Evolutionary conservation across 2,797 vertebrate genomes (phyloP).

Genomic region (Coregonus sp.): DNA sequence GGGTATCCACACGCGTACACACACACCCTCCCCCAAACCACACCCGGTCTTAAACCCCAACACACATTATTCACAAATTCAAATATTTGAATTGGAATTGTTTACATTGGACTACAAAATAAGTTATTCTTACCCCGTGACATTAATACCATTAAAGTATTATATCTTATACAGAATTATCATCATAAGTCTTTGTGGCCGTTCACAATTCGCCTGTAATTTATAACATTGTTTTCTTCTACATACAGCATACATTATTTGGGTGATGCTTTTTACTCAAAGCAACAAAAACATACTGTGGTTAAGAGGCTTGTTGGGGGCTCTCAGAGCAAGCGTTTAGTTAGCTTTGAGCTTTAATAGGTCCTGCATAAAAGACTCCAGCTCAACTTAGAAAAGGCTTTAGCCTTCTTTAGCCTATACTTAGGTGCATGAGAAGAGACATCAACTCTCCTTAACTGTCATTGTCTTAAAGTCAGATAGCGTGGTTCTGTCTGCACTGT

Average conservation of each 20-base stretch:
- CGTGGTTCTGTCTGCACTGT: not conserved
- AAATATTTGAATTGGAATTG: conserved; percentile 43
- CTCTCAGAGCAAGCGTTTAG: conserved; percentile 24
- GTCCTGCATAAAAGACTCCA: conserved; percentile 29
- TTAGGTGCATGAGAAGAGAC: conserved; percentile 24
- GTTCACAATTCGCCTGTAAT: conserved; percentile 27
- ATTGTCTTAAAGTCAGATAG: too few species aligned
- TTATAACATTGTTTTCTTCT: conserved; percentile 28
- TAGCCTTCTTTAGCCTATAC: conserved; percentile 30
- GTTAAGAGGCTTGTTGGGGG: conserved; percentile 13
- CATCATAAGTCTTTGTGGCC: conserved; percentile 2
- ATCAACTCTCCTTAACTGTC: not conserved
- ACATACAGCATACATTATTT: conserved; percentile 27
- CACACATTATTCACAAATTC: conserved; percentile 42
- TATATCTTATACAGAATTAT: conserved; percentile 68
- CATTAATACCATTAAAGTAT: conserved; percentile 67
- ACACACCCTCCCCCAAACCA: conserved; percentile 15
- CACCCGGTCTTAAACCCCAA: conserved; percentile 16
- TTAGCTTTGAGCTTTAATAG: conserved; percentile 24
- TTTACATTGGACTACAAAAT: conserved; percentile 51
- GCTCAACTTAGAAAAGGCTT: conserved; percentile 30
- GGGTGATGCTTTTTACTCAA: conserved; percentile 28
- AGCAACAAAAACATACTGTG: conserved; percentile 28
- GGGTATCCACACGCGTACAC: conserved; percentile 9
- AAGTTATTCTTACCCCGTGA: conserved; percentile 45